Percentiles rank a stretch among this genome's conserved stretches.
Evolutionary conservation across 2,797 vertebrate genomes (phyloP).

Genomic region (Ibycter americanus): DNA sequence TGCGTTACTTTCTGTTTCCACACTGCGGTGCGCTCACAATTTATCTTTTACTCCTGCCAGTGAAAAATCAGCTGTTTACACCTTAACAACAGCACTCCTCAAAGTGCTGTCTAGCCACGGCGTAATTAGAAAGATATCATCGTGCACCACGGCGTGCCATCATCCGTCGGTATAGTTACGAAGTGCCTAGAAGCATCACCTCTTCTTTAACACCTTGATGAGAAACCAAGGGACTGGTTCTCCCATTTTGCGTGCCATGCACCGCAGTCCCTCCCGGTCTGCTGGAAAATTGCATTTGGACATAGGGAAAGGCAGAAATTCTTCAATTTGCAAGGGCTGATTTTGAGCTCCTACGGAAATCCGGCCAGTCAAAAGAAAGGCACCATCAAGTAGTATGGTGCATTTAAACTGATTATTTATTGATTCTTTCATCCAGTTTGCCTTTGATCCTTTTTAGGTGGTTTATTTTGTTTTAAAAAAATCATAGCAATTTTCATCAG

Average conservation of each 20-base stretch:
- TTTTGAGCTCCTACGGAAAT: not conserved
- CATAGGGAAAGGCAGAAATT: not conserved
- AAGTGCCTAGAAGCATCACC: rapidly evolving
- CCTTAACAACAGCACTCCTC: not conserved
- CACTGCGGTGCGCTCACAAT: rapidly evolving
- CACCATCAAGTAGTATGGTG: not conserved
- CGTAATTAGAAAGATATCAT: not conserved
- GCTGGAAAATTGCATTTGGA: not conserved
- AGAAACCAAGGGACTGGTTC: not conserved
- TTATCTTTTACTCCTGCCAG: not conserved
- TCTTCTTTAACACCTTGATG: not conserved
- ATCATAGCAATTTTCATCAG: not conserved
- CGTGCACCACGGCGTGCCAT: rapidly evolving
- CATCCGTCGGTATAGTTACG: not conserved
- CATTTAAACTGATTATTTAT: not conserved
- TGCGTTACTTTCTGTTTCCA: not conserved
- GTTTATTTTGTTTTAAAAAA: not conserved
- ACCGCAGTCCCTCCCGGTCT: rapidly evolving
- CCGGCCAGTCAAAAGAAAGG: not conserved
- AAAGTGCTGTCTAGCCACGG: not conserved
- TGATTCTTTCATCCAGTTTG: not conserved
- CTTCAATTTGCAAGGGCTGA: not conserved
- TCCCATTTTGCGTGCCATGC: rapidly evolving
- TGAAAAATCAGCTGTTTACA: not conserved
- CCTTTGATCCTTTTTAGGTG: not conserved